Base-by-base conservation (phyloP, 2,113 vertebrate species). In the Sinocyclocheilus maitianheensis region DNA sequence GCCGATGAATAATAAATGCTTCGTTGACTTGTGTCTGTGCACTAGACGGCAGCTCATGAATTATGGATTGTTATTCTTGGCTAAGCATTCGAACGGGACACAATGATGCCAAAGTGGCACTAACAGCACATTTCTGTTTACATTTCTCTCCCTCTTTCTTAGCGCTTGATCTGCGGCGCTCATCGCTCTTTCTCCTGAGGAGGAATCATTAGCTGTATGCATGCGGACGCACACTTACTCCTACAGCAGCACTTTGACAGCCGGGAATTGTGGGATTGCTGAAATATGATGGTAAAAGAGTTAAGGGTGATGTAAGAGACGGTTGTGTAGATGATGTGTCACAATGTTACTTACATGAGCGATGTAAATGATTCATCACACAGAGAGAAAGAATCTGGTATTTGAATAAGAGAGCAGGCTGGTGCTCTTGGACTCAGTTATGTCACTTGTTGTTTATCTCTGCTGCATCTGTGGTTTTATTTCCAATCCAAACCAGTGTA, bases 41-140 rank as follows among this genome's bases (percentile, higher is more conserved):
- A 84, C 88, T 84, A 88, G 88, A 90, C 88, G 46, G 63, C 51
- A 72, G 53, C 84, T 87, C 85, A 92, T 92, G 88, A 90, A 92
- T 92, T 89, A 92, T 92, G 86, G 83, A 92, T 92, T 88, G 89
- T 92, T 92, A 88, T 92, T 92, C 85, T 90, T 92, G 91, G 89
- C 83, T 89, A 88, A 84, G 87, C 88, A 80, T 88, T 84, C 88
- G 84, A 89, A 90, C 87, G 46, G 81, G 75, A 71, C 63, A 55
- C 81, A 78, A 72, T 26, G 76, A 72, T 75, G 84, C 74, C 46
- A 84, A 85, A 82, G 84, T 88, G 88, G 85, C 84, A 89, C 88
- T 90, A 77, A 62, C 77, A 79, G 83, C 87, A 88, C 69, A 85
- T 77, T 87, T 88, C 82, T 87, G 77, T 88, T 86, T 86, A 84